Evolutionary conservation across 2,888 invertebrate species (phyloP), one percentile per base, ranked within the genome.

Genomic region (Melanophora roralis): DNA sequence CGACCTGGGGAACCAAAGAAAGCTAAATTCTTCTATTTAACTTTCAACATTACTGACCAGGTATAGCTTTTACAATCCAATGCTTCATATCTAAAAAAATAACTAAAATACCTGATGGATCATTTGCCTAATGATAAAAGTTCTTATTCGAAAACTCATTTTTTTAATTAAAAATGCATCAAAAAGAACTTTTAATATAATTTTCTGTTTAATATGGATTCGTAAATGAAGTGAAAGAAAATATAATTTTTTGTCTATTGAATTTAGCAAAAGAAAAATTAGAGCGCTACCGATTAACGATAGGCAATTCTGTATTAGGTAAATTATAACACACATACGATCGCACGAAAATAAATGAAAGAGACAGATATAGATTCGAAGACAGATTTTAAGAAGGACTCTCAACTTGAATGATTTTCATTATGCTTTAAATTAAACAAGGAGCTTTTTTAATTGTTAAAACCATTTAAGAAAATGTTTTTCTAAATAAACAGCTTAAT

Each of bases 241-340:
- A 81, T 53, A 51, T 38, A 12, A 19, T n/a, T 7, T 64, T 67
- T 59, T 3, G 11, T 65, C 55, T 73, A 62, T 60, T 45, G 6
- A 27, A 47, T 75, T 76, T 76, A 76, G 74, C 67, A 71, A 76
- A 27, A 27, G 38, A 62, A 78, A 74, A 76, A 49, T 51, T 71
- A 82, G 81, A 82, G 80, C 80, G 78, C 86, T 86, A 86, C 85
- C 86, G 85, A 81, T 81, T 76, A 79, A 81, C 85, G 87, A 86
- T 86, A 87, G 86, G 87, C 87, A 87, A 87, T 87, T 87, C 87
- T 87, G 87, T 87, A 87, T 87, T 87, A 87, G 87, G 87, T 86
- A 87, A 87, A 87, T 86, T 85, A 82, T 76, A 72, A 75, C 11
- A 76, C 69, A 64, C 64, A 65, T 45, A 69, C 43, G 8, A 43